These are phyloP conservation scores for Terrapene triunguis DNA, from an alignment of 2,113 vertebrate species.

Conservation along the genomic window DNA sequence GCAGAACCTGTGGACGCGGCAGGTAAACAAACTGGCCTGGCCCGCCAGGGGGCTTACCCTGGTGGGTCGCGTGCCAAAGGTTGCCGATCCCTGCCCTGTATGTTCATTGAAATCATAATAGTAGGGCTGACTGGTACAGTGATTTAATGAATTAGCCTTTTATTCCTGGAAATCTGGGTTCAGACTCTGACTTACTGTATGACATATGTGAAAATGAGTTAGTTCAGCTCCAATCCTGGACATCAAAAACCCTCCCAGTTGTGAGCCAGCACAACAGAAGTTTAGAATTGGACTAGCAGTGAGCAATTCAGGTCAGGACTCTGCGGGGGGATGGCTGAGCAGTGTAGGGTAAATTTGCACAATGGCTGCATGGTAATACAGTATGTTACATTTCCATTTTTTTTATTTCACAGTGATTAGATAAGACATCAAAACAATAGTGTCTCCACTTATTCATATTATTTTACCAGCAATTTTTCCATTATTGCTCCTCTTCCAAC, in stretches of 20 bases:
- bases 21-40: too few relatives aligned
- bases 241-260: rapidly evolving
- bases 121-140: not conserved
- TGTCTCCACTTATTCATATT: not conserved
- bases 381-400: not conserved
- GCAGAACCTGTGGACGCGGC: too few relatives aligned
- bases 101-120: not conserved
- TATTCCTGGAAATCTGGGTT: not conserved
- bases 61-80: too few relatives aligned
- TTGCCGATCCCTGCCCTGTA: not conserved
- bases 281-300: rapidly evolving
- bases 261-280: rapidly evolving
- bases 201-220: not conserved
- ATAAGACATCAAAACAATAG: not conserved
- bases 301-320: rapidly evolving
- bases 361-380: not conserved
- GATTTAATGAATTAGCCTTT: rapidly evolving
- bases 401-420: not conserved
- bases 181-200: not conserved
- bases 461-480: not conserved
- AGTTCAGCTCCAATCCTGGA: not conserved
- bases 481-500: not conserved
- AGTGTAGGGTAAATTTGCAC: rapidly evolving
- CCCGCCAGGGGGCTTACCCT: too few relatives aligned
- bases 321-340: rapidly evolving